phyloP scores from a whole-genome alignment of 2,797 vertebrate genomes.

The Cryptoblepharus egeriae region DNA sequence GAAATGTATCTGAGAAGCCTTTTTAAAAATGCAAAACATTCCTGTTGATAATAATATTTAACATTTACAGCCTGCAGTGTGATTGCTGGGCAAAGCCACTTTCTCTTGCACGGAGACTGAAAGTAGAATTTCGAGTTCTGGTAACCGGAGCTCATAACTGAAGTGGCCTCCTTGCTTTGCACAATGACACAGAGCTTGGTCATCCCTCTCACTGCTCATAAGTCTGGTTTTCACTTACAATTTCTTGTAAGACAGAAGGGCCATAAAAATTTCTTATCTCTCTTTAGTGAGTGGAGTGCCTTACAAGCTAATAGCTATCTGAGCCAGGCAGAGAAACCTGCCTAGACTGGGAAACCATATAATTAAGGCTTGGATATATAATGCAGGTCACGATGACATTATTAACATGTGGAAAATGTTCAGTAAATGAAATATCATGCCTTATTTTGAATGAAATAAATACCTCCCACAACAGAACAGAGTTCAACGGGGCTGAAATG shows the following conservation, averaged over 20 bases:
- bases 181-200: conserved; percentile 6
- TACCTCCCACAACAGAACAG: background rate
- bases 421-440: background rate
- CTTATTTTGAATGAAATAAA: too few species aligned
- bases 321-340: background rate
- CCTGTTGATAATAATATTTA: background rate
- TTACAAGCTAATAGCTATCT: conserved; percentile 30
- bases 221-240: conserved; percentile 31
- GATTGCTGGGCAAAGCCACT: background rate
- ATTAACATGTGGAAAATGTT: background rate
- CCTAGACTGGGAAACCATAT: conserved; percentile 9
- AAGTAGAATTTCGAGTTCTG: conserved; percentile 28
- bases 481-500: background rate
- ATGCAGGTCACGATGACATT: background rate
- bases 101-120: conserved; percentile 28
- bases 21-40: conserved; percentile 5
- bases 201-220: conserved; percentile 27
- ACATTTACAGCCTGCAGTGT: background rate
- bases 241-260: conserved; percentile 24
- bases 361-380: background rate
- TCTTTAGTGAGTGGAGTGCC: conserved; percentile 23
- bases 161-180: conserved; percentile 1
- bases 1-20: background rate
- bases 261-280: conserved; percentile 12
- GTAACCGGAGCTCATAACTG: background rate